Evolutionary conservation across 2,113 vertebrate species (phyloP).

Genomic region (Rafetus swinhoei): DNA sequence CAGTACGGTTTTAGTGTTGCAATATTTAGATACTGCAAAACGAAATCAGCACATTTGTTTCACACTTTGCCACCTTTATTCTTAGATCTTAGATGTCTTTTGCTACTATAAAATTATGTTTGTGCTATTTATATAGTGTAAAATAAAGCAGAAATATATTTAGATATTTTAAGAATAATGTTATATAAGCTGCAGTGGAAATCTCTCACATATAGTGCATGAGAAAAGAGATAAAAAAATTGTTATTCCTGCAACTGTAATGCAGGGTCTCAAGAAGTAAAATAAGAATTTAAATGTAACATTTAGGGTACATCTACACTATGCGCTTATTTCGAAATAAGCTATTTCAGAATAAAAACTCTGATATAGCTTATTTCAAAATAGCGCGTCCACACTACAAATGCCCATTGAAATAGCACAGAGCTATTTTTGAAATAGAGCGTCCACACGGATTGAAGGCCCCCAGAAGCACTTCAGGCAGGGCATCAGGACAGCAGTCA

Average conservation of each 20-base stretch:
- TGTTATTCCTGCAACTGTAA: conserved; percentile 25
- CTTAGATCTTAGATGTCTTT: conserved; percentile 56
- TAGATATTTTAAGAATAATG: conserved; percentile 9
- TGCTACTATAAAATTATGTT: conserved; percentile 60
- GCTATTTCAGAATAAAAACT: too few species aligned
- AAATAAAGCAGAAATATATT: conserved; percentile 30
- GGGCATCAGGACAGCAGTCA: too few species aligned
- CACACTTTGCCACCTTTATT: conserved; percentile 55
- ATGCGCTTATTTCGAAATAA: too few species aligned
- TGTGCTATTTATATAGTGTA: conserved; percentile 34
- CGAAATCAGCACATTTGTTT: conserved; percentile 54
- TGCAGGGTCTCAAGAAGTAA: not conserved
- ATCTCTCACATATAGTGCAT: conserved; percentile 15
- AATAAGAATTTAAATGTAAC: not conserved
- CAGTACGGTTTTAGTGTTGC: not conserved
- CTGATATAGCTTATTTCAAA: too few species aligned
- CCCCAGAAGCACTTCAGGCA: too few species aligned
- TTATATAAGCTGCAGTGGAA: conserved; percentile 50
- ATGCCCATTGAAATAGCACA: too few species aligned
- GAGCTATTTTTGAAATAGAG: too few species aligned
- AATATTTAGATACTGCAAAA: conserved; percentile 20
- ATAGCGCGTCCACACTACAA: too few species aligned
- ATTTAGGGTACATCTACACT: not conserved
- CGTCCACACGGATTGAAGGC: too few species aligned
- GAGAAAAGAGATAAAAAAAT: not conserved